These are phyloP conservation scores for Lepidurus apus DNA, from an alignment of 1,140 invertebrate species.

Conservation along the genomic window DNA sequence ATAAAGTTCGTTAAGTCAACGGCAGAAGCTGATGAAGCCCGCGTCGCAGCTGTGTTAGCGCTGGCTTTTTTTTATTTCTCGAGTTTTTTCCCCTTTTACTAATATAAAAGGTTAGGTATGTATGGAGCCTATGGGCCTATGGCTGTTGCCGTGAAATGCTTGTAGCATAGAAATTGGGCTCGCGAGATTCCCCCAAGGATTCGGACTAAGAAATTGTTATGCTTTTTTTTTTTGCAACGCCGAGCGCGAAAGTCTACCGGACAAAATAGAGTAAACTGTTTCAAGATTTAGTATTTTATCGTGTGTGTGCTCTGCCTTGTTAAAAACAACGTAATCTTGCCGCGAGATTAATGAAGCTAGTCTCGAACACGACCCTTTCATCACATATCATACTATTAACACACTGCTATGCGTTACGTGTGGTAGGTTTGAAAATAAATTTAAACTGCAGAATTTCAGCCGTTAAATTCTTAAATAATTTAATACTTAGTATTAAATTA, in stretches of 20 bases:
- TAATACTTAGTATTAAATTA: too few relatives aligned
- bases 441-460: too few relatives aligned
- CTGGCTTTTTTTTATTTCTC: background rate
- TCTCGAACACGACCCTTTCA: too few relatives aligned
- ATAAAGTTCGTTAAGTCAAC: conserved; percentile 19
- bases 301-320: too few relatives aligned
- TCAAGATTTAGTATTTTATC: background rate
- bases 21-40: background rate
- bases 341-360: too few relatives aligned
- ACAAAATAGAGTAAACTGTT: background rate
- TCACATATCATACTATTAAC: too few relatives aligned
- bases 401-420: too few relatives aligned
- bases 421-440: too few relatives aligned
- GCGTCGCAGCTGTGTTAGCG: background rate
- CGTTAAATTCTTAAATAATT: too few relatives aligned
- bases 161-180: conserved; percentile 1
- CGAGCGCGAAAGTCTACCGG: background rate
- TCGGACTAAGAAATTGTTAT: background rate
- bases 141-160: background rate
- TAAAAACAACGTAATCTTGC: too few relatives aligned
- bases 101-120: background rate
- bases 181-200: background rate
- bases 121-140: background rate
- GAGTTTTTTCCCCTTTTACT: background rate
- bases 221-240: background rate